Evolutionary conservation across 2,888 invertebrate species (phyloP).

Genomic region (Plemyria rubiginata): DNA sequence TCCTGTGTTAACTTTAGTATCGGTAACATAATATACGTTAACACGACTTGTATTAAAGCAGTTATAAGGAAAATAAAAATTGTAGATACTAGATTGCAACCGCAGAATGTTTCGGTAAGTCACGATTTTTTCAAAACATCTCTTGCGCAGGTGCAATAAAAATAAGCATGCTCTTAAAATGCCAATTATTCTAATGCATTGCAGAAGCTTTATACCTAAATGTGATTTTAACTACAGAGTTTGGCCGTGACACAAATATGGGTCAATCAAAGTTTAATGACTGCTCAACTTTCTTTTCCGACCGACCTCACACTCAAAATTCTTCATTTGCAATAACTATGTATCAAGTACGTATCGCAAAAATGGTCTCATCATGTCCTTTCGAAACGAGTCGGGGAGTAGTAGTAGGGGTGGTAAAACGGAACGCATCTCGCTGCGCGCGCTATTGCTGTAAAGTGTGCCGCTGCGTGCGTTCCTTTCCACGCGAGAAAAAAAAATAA

Average conservation of each 20-base stretch:
- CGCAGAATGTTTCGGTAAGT: constrained; percentile 11
- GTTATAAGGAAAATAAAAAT: no score
- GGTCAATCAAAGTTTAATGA: constrained; percentile 42
- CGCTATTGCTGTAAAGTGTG: constrained; percentile 68
- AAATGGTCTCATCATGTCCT: constrained; percentile 67
- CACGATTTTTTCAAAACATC: constrained; percentile 20
- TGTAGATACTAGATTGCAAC: constrained; percentile 1
- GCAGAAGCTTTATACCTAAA: constrained; percentile 36
- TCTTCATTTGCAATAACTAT: constrained; percentile 65
- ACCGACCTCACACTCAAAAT: constrained; percentile 49
- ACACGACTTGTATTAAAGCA: no score
- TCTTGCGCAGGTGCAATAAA: constrained; percentile 23
- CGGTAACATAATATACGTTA: no score
- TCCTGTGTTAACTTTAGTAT: no score
- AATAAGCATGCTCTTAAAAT: constrained; percentile 28
- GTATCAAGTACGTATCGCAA: constrained; percentile 46
- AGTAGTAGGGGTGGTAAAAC: constrained; percentile 83
- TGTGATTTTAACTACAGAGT: constrained; percentile 37
- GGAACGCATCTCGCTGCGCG: constrained; percentile 63
- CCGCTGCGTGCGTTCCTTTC: constrained; percentile 66
- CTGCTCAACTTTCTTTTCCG: constrained; percentile 39
- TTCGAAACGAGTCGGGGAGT: constrained; percentile 79
- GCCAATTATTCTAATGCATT: constrained; percentile 35
- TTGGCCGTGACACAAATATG: constrained; percentile 43
- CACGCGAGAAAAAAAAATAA: constrained; percentile 48